A percentile compares a stretch with the other conserved stretches of the same genome.
These are phyloP conservation scores for Chloromyia formosa DNA, from an alignment of 2,888 invertebrate genomes.

Conservation along the genomic window DNA sequence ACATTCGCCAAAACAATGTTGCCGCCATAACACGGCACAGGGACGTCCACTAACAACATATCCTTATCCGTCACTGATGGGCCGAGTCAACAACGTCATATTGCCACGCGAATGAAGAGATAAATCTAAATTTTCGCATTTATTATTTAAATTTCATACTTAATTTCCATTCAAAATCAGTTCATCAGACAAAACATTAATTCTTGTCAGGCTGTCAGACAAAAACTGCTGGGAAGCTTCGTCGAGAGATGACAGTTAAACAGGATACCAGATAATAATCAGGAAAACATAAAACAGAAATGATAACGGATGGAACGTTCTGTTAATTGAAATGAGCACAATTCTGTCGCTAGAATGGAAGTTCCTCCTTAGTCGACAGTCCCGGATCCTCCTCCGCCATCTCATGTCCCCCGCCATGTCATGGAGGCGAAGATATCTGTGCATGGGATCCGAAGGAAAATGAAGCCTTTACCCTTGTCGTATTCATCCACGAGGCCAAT, in stretches of 20 bases:
- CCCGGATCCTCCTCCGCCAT: too few relatives aligned
- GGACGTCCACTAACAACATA: too few relatives aligned
- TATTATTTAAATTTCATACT: slow-evolving; percentile 28
- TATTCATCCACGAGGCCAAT: slow-evolving; percentile 1
- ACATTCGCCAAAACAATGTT: background rate
- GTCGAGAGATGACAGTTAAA: slow-evolving; percentile 8
- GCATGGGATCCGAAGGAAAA: background rate
- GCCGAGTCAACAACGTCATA: background rate
- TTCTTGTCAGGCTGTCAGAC: slow-evolving; percentile 24
- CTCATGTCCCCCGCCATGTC: too few relatives aligned
- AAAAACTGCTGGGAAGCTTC: slow-evolving; percentile 12
- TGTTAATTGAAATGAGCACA: slow-evolving; percentile 43
- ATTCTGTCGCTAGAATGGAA: background rate
- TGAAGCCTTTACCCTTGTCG: slow-evolving; percentile 11
- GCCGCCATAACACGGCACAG: too few relatives aligned
- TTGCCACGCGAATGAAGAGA: slow-evolving; percentile 1
- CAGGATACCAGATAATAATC: slow-evolving; percentile 40
- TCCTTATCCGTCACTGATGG: too few relatives aligned
- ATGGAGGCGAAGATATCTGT: too few relatives aligned
- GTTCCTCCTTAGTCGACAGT: background rate
- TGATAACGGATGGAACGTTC: slow-evolving; percentile 36
- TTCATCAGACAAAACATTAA: slow-evolving; percentile 36
- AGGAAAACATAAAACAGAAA: slow-evolving; percentile 37
- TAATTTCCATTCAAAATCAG: slow-evolving; percentile 33
- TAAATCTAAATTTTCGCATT: slow-evolving; percentile 23